phyloP scores from a whole-genome alignment of 2,888 invertebrate species.

The Agriopis aurantiaria region DNA sequence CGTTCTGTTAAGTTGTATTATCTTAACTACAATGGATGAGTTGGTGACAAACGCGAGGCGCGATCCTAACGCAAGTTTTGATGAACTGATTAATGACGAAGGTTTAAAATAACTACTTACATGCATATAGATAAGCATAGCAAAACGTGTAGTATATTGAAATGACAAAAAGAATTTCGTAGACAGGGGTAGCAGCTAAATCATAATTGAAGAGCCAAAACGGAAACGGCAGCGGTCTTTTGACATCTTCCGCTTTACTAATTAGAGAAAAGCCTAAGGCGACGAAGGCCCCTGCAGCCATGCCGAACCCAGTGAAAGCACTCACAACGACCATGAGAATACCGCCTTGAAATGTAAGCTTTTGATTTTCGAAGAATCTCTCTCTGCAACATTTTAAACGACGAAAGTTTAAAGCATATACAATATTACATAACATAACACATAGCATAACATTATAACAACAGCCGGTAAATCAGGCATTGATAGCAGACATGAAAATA shows the following conservation, averaged over 20 bases:
- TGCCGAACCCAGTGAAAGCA: conserved; percentile 5
- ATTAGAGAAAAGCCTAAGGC: neutral
- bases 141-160: conserved; percentile 10
- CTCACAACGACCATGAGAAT: conserved; percentile 22
- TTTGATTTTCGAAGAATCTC: conserved; percentile 34
- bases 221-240: conserved; percentile 33
- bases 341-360: conserved; percentile 28
- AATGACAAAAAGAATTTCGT: conserved; percentile 20
- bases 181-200: conserved; percentile 20
- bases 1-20: no score
- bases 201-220: conserved; percentile 27
- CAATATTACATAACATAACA: no score
- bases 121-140: conserved; percentile 25
- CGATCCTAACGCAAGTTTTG: no score
- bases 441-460: neutral
- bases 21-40: no score
- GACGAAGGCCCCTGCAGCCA: conserved; percentile 15
- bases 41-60: no score
- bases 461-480: no score
- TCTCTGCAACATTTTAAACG: conserved; percentile 28
- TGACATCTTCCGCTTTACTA: neutral
- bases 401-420: neutral
- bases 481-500: no score
- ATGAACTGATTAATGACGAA: no score
- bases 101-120: conserved; percentile 11